Evolutionary conservation across 2,797 vertebrate genomes (phyloP).

Genomic region (Rousettus madagascariensis): DNA sequence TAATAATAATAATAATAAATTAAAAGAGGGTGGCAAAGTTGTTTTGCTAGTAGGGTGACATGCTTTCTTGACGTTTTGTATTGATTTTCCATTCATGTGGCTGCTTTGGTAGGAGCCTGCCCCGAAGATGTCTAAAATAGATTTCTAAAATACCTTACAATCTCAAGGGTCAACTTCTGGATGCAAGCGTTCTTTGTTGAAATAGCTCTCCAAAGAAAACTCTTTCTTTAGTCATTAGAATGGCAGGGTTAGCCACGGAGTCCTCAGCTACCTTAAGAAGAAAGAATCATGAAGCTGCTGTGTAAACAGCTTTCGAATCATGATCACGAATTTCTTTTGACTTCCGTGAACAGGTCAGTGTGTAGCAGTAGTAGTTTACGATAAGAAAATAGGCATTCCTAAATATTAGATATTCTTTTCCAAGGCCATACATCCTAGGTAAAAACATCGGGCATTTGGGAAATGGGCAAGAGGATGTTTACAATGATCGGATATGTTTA

Average conservation of each 20-base stretch:
- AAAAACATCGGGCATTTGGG: constrained; percentile 50
- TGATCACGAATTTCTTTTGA: not conserved
- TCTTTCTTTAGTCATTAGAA: not conserved
- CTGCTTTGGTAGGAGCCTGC: not conserved
- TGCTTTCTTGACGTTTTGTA: not conserved
- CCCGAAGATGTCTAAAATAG: not conserved
- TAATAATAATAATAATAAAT: too few relatives aligned
- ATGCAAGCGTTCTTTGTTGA: not conserved
- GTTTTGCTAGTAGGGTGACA: not conserved
- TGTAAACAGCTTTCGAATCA: not conserved
- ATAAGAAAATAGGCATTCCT: not conserved
- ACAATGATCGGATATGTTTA: constrained; percentile 16
- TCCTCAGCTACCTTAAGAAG: not conserved
- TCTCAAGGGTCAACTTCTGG: not conserved
- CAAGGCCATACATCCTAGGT: not conserved
- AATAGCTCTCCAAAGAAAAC: not conserved
- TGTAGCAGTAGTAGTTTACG: not conserved
- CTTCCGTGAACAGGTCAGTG: not conserved
- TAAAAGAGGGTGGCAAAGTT: not conserved
- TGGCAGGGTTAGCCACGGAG: not conserved
- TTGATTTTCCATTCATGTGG: not conserved
- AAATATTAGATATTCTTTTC: not conserved
- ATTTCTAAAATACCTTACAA: not conserved
- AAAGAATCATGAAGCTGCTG: not conserved
- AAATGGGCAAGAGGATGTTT: constrained; percentile 66